Percentiles rank a stretch among this genome's conserved stretches.
phyloP scores from a whole-genome alignment of 2,113 vertebrate species.

The Solenodon paradoxus region DNA sequence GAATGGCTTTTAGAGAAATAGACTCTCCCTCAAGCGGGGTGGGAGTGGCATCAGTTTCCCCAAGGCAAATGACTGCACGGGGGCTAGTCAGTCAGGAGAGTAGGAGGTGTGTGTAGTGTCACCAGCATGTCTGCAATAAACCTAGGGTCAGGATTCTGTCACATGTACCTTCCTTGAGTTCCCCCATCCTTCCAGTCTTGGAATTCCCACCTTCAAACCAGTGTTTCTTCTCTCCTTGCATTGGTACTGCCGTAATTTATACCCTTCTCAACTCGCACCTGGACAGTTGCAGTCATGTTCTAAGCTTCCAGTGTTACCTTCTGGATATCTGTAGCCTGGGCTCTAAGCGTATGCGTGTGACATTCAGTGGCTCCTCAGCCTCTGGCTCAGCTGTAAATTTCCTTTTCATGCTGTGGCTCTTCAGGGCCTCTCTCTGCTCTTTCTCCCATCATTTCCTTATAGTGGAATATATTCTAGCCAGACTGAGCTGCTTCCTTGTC shows the following conservation, averaged over 20 bases:
- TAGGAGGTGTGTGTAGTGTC: background rate
- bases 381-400: background rate
- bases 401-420: fast-evolving
- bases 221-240: background rate
- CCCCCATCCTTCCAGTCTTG: background rate
- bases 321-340: too few species aligned
- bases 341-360: too few species aligned
- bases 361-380: background rate
- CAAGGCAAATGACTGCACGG: background rate
- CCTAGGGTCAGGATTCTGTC: background rate
- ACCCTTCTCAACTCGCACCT: background rate
- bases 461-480: background rate
- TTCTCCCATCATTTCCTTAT: background rate
- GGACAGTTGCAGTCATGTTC: background rate
- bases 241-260: background rate
- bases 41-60: background rate
- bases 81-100: background rate
- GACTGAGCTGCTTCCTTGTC: background rate
- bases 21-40: background rate
- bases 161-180: background rate
- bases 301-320: too few species aligned
- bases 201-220: background rate
- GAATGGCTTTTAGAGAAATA: background rate
- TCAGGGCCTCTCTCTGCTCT: background rate
- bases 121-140: background rate